Evolutionary conservation across 2,888 invertebrate genomes (phyloP), one percentile per base, ranked within the genome.

Genomic region (Lasioglossum malachurum): DNA sequence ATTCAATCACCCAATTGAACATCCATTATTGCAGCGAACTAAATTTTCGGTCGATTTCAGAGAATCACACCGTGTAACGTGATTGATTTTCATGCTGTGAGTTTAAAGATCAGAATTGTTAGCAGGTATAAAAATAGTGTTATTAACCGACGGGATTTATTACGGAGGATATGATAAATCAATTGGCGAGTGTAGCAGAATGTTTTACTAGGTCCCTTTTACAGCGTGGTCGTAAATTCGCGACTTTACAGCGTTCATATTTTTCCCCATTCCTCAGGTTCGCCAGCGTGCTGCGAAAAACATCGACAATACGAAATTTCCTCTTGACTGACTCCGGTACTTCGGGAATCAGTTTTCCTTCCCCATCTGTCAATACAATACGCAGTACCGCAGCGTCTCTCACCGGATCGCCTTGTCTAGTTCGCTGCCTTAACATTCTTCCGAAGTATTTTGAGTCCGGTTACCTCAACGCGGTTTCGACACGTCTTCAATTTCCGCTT

Each of bases 251-350:
- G 31, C 49, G 16, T 35, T 53, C 49, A 74, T 53, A 53, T 74
- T 53, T 74, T 19, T 49, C 49, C 35, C 23, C 5, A 2, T 49
- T 23, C 74, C 4, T 23, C 49, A 23, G 16, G 31, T 31, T 53
- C 35, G 10, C 46, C 19, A 3, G 27, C 23, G 19, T 38, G 38
- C 35, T n/a, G 46, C 46, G 44, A 12, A 27, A 31, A 46, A 73
- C 27, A 73, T 53, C 72, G 72, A 73, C 46, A 69, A 69, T 41
- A 69, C 35, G 67, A 35, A 67, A 67, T 67, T 67, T 67, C 67
- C 67, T 19, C 16, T 16, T 35, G 31, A 19, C 67, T 35, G 67
- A 19, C 35, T 38, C 38, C 38, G 35, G 23, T 23, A 12, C 23
- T 69, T 38, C 69, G n/a, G 10, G 69, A 38, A 69, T 69, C 69